phyloP scores from a whole-genome alignment of 2,797 vertebrate species.

The Pseudocheirus occidentalis region DNA sequence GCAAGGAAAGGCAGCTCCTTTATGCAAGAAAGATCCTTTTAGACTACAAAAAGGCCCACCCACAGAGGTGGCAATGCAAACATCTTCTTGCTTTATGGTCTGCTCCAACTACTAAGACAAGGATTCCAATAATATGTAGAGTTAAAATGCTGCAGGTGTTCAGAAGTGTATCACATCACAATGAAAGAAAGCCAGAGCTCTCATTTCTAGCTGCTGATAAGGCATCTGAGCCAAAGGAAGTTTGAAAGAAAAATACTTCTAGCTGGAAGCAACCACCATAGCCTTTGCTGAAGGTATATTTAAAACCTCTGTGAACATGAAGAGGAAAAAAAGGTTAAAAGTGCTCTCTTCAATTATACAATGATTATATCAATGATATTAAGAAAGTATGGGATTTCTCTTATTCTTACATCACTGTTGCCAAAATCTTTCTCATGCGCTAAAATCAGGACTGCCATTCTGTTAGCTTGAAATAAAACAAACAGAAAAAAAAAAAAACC shows the following conservation, averaged over 20 bases:
- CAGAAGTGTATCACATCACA: too few species aligned
- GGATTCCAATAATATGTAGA: neutral
- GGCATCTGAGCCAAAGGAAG: neutral
- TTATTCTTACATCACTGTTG: neutral
- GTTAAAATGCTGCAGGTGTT: neutral
- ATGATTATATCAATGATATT: conserved; percentile 15
- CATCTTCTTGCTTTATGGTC: neutral
- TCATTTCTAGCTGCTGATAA: neutral
- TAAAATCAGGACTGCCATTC: neutral
- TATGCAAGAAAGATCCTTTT: neutral
- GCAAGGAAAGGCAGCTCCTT: neutral
- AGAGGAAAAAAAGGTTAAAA: conserved; percentile 5
- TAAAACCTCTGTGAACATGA: neutral
- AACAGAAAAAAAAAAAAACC: neutral
- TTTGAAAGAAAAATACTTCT: conserved; percentile 13
- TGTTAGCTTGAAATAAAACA: neutral
- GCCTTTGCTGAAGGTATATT: neutral
- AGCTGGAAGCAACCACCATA: conserved; percentile 1
- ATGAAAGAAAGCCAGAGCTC: neutral
- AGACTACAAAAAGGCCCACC: neutral
- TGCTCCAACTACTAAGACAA: too few species aligned
- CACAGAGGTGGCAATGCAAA: neutral
- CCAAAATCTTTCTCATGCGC: neutral
- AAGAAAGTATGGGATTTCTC: neutral
- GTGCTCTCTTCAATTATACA: conserved; percentile 43